A percentile compares a stretch with the other conserved stretches of the same genome.
These are phyloP conservation scores for Spodoptera litura DNA, from an alignment of 1,140 invertebrate genomes.

Conservation along the genomic window DNA sequence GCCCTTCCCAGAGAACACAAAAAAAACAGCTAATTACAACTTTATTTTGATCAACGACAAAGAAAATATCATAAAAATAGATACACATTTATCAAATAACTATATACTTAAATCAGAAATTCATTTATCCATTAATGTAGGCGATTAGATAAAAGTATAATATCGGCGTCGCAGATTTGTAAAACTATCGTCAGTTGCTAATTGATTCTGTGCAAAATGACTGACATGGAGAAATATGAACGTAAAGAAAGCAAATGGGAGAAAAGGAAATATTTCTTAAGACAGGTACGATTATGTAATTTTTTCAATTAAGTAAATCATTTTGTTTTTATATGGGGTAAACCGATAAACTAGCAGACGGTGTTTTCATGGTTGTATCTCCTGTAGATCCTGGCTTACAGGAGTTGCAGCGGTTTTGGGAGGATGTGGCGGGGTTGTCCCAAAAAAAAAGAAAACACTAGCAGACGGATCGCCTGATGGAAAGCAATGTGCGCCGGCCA, in stretches of 20 bases:
- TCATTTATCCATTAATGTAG: slow-evolving; percentile 12
- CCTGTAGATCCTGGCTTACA: no score
- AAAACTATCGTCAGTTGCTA: background rate
- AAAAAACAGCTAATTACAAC: background rate
- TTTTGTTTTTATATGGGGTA: background rate
- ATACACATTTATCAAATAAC: background rate
- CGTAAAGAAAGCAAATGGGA: background rate
- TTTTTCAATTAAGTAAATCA: no score
- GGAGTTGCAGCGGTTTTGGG: no score
- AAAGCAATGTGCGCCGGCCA: no score
- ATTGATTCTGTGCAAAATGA: slow-evolving; percentile 10
- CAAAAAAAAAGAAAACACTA: no score
- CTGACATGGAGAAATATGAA: background rate
- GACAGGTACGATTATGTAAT: slow-evolving; percentile 9
- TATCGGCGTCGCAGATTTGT: background rate
- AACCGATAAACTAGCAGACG: no score
- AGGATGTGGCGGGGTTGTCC: no score
- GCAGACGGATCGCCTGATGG: no score
- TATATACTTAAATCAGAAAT: slow-evolving; percentile 2
- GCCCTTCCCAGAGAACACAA: no score
- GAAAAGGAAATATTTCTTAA: slow-evolving; percentile 35
- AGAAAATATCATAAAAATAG: slow-evolving; percentile 3
- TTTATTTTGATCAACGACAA: background rate
- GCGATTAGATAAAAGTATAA: slow-evolving; percentile 13
- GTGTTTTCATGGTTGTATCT: no score